Conservation (phyloP, 2,113 vertebrate genomes). For the Gnathonemus echidnorhynchus region DNA sequence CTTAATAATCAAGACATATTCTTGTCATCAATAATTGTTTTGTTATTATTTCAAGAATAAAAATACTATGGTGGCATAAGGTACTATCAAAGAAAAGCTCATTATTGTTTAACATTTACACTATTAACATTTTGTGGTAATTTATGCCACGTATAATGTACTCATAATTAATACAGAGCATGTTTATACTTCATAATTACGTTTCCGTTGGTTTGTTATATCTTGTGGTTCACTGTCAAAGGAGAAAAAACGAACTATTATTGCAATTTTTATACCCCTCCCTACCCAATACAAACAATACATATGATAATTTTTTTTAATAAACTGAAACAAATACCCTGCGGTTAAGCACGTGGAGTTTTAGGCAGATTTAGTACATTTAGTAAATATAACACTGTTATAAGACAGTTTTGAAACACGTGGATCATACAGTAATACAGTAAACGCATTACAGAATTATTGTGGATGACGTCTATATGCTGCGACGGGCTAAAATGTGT, state of each 20-base stretch:
- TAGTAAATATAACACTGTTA: neutral
- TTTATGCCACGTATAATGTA: neutral
- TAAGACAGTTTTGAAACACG: neutral
- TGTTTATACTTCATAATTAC: neutral
- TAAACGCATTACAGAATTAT: slow-evolving; percentile 10
- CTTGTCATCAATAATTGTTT: neutral
- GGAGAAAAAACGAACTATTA: neutral
- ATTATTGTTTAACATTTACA: neutral
- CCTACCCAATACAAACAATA: neutral
- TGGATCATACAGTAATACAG: slow-evolving; percentile 7
- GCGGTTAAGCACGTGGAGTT: neutral
- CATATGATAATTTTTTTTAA: neutral
- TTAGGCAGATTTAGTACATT: neutral
- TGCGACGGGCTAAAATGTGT: slow-evolving; percentile 52
- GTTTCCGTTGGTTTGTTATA: neutral
- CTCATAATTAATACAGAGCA: neutral
- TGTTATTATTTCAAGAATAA: neutral
- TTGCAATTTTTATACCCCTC: neutral
- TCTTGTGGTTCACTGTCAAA: neutral
- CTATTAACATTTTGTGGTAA: neutral
- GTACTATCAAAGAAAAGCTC: too few relatives aligned
- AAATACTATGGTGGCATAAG: neutral
- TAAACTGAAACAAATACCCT: neutral
- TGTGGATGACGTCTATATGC: slow-evolving; percentile 49
- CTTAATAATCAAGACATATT: neutral